These are phyloP conservation scores for Gasterosteus aculeatus DNA, from an alignment of 2,113 vertebrate genomes.

Conservation along the genomic window DNA sequence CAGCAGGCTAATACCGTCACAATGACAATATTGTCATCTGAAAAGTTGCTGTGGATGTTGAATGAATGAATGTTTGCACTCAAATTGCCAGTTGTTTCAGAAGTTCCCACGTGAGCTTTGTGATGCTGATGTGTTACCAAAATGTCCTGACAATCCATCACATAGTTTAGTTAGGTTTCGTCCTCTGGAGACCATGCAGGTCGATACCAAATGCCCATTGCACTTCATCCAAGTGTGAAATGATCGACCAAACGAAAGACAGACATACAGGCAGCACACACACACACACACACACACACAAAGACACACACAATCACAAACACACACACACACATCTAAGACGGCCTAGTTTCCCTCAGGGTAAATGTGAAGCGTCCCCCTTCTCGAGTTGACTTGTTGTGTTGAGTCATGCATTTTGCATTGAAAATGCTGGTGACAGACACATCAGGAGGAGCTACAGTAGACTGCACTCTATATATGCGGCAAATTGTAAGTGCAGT, in stretches of 20 bases:
- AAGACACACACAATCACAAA: background rate
- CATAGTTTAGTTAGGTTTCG: background rate
- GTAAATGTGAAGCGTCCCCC: slow-evolving; percentile 18
- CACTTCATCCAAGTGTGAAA: background rate
- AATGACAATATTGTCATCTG: no score
- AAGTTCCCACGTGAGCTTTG: background rate
- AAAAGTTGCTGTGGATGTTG: background rate
- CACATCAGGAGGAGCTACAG: slow-evolving; percentile 18
- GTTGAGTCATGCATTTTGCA: slow-evolving; percentile 35
- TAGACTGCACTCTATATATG: slow-evolving; percentile 13
- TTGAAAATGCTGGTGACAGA: slow-evolving; percentile 37
- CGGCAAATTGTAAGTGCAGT: slow-evolving; percentile 42
- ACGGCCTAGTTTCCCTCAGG: background rate
- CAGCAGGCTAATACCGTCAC: background rate
- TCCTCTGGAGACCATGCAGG: background rate
- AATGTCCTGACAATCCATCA: background rate
- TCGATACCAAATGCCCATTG: background rate
- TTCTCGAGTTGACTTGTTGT: slow-evolving; percentile 35
- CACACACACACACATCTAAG: background rate
- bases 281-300: background rate
- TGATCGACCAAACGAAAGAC: no score
- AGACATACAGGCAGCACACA: background rate
- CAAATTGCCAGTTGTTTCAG: background rate
- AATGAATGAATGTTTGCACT: background rate
- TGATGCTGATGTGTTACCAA: background rate